Percentiles rank a stretch among this genome's conserved stretches.
These are phyloP conservation scores for Neomorphus geoffroyi DNA, from an alignment of 2,797 vertebrate genomes.

Conservation along the genomic window DNA sequence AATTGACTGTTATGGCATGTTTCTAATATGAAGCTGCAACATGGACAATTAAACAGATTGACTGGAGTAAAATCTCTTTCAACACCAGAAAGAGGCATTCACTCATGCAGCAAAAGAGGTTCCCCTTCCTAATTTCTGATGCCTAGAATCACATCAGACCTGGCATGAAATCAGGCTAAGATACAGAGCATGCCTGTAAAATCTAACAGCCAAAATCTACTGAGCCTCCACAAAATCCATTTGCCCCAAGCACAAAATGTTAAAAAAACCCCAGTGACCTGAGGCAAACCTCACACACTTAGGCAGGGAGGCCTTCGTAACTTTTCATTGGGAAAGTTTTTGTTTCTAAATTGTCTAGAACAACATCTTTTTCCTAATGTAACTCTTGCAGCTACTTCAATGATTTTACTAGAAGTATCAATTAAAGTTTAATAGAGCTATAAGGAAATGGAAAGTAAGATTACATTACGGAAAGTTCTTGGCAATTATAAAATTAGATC, in stretches of 20 bases:
- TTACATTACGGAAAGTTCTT: not conserved
- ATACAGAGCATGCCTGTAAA: not conserved
- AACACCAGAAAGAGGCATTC: not conserved
- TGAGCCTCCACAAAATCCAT: not conserved
- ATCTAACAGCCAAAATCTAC: not conserved
- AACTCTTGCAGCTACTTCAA: not conserved
- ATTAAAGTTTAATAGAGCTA: not conserved
- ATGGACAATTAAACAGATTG: not conserved
- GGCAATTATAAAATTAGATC: not conserved
- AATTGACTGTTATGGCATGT: not conserved
- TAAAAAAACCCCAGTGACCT: not conserved
- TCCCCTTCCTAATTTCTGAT: not conserved
- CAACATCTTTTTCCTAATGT: not conserved
- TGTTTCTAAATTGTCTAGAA: not conserved
- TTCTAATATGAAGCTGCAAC: not conserved
- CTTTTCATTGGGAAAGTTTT: not conserved
- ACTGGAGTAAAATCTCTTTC: not conserved
- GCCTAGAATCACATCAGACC: not conserved
- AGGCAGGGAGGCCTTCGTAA: not conserved
- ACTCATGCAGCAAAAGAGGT: not conserved
- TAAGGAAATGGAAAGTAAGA: not conserved
- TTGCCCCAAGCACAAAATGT: not conserved
- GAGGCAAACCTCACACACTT: not conserved
- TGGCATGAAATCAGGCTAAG: not conserved
- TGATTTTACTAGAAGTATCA: not conserved